phyloP scores from a whole-genome alignment of 2,888 invertebrate genomes.

The Iphiclides podalirius region DNA sequence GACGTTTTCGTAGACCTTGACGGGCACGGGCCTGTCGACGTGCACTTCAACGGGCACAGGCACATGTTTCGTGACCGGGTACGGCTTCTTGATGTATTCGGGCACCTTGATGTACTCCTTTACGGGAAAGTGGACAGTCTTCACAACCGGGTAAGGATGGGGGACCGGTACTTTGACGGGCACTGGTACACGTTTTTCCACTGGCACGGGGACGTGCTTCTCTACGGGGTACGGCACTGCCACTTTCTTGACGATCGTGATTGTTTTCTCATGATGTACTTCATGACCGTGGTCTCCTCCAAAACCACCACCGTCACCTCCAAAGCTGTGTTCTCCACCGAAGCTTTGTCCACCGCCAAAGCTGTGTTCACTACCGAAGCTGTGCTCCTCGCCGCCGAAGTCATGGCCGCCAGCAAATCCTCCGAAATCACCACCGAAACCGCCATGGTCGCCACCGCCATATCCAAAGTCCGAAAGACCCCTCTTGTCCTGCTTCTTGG shows the following conservation, averaged over 20 bases:
- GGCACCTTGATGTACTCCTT: conserved; percentile 84
- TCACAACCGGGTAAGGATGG: conserved; percentile 85
- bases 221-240: conserved; percentile 86
- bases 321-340: conserved; percentile 35
- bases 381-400: conserved; percentile 35
- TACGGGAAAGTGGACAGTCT: conserved; percentile 83
- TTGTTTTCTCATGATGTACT: conserved; percentile 78
- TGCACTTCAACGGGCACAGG: conserved; percentile 84
- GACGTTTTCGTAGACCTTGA: conserved; percentile 79
- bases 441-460: conserved; percentile 45
- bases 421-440: conserved; percentile 36
- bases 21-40: conserved; percentile 84
- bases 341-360: conserved; percentile 39
- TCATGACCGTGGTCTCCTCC: conserved; percentile 35
- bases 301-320: conserved; percentile 34
- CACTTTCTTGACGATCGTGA: conserved; percentile 86
- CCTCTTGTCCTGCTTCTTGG: conserved; percentile 79
- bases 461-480: conserved; percentile 76
- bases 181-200: conserved; percentile 83
- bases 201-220: conserved; percentile 83
- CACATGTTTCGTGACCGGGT: conserved; percentile 84
- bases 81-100: conserved; percentile 83
- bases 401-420: conserved; percentile 40
- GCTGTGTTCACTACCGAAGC: conserved; percentile 33
- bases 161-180: conserved; percentile 86